These are phyloP conservation scores for Oasisia sp. DNA, from an alignment of 2,888 invertebrate genomes.

Conservation along the genomic window DNA sequence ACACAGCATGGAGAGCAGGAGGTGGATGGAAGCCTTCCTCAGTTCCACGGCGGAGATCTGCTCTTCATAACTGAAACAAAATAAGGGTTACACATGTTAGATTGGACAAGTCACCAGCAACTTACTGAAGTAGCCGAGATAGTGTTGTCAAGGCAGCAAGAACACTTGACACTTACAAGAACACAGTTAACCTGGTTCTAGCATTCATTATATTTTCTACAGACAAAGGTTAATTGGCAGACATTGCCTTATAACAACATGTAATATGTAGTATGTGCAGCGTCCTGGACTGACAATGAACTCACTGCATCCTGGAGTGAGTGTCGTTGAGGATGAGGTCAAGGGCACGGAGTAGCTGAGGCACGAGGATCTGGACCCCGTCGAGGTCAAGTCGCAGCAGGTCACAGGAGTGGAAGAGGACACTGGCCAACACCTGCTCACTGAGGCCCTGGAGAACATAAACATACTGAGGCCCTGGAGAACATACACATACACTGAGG, in stretches of 20 bases:
- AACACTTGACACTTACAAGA: background rate
- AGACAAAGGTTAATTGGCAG: too few relatives aligned
- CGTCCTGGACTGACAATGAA: background rate
- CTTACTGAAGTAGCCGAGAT: background rate
- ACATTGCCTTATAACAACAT: too few relatives aligned
- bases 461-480: too few relatives aligned
- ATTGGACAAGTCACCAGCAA: background rate
- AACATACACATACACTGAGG: too few relatives aligned
- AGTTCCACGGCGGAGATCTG: conserved; percentile 69
- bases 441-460: conserved; percentile 44
- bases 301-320: conserved; percentile 78
- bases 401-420: conserved; percentile 74
- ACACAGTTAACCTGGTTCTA: too few relatives aligned
- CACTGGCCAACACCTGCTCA: conserved; percentile 82
- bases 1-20: conserved; percentile 89
- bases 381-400: conserved; percentile 91
- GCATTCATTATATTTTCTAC: too few relatives aligned
- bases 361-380: conserved; percentile 90
- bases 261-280: too few relatives aligned
- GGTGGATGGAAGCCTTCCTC: conserved; percentile 89
- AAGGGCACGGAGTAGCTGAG: conserved; percentile 87
- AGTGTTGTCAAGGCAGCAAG: background rate
- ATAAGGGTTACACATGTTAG: background rate
- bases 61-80: conserved; percentile 51
- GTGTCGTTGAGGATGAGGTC: conserved; percentile 89